Conservation (phyloP, 2,888 invertebrate species). For the Tetramorium bicarinatum region DNA sequence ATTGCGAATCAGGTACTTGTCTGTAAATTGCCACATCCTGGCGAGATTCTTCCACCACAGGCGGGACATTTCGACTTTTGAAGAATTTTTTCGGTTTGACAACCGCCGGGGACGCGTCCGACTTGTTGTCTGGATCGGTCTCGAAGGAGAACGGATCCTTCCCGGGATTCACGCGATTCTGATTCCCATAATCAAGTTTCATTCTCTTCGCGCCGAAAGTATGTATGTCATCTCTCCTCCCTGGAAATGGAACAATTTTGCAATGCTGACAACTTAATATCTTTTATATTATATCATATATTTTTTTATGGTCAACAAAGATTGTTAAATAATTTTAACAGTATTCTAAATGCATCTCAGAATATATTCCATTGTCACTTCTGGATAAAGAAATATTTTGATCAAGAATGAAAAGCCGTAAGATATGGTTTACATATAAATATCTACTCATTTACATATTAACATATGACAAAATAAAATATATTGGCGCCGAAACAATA, state of each 20-base stretch:
- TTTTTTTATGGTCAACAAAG: background rate
- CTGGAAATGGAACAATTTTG: conserved; percentile 73
- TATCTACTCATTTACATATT: background rate
- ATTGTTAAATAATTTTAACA: background rate
- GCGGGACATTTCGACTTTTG: conserved; percentile 93
- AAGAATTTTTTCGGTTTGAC: conserved; percentile 95
- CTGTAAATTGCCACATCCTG: conserved; percentile 81
- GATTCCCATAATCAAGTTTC: conserved; percentile 84
- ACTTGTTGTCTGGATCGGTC: conserved; percentile 86
- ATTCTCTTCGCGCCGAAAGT: conserved; percentile 81
- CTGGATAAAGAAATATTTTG: background rate
- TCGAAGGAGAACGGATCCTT: conserved; percentile 86
- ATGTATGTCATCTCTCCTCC: conserved; percentile 83
- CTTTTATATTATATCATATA: background rate
- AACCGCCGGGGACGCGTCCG: conserved; percentile 88
- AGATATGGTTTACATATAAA: background rate
- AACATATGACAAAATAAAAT: background rate
- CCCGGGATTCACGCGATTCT: conserved; percentile 80
- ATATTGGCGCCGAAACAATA: background rate
- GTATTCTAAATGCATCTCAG: background rate
- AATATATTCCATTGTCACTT: background rate
- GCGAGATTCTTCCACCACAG: conserved; percentile 74
- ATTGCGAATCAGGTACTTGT: conserved; percentile 84
- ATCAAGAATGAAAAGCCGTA: background rate
- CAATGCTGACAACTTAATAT: background rate